These are phyloP conservation scores for Sycon ciliatum DNA, from an alignment of 37 sponge, comb jelly and placozoan species.

Conservation along the genomic window DNA sequence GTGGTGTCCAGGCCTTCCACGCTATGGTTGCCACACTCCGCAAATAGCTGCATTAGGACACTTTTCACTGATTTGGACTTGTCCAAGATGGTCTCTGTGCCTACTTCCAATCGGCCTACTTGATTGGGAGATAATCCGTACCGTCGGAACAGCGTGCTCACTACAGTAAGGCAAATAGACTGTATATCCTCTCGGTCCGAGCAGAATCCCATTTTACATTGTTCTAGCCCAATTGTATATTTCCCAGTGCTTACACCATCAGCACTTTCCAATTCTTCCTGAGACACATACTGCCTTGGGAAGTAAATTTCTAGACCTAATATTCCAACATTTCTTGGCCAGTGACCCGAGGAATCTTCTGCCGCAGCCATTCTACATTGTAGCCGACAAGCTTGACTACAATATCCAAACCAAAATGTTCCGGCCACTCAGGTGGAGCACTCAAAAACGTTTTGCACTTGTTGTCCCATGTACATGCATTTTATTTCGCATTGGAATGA, in stretches of 20 bases:
- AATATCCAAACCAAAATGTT: too few relatives aligned
- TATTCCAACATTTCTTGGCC: constrained; percentile 91
- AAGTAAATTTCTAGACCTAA: constrained; percentile 85
- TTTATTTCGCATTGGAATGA: too few relatives aligned
- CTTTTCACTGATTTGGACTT: constrained; percentile 92
- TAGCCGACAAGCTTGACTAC: too few relatives aligned
- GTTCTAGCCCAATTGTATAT: constrained; percentile 96
- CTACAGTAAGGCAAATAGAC: constrained; percentile 82
- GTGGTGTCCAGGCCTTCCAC: constrained; percentile 96
- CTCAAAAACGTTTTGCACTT: too few relatives aligned
- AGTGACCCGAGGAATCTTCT: too few relatives aligned
- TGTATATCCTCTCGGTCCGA: constrained; percentile 84
- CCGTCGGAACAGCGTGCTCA: constrained; percentile 69
- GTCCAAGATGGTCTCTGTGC: constrained; percentile 96
- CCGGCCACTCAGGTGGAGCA: too few relatives aligned
- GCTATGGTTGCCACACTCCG: constrained; percentile 62
- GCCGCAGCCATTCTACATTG: too few relatives aligned
- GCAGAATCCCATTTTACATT: constrained; percentile 94
- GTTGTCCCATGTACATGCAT: too few relatives aligned
- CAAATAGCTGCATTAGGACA: constrained; percentile 93
- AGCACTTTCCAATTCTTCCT: constrained; percentile 73
- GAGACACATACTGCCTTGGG: constrained; percentile 71
- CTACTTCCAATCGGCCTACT: constrained; percentile 89
- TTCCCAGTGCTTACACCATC: constrained; percentile 78
- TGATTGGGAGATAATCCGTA: constrained; percentile 54